Conservation (phyloP, 2,797 vertebrate species). For the Sebastes glaucus region DNA sequence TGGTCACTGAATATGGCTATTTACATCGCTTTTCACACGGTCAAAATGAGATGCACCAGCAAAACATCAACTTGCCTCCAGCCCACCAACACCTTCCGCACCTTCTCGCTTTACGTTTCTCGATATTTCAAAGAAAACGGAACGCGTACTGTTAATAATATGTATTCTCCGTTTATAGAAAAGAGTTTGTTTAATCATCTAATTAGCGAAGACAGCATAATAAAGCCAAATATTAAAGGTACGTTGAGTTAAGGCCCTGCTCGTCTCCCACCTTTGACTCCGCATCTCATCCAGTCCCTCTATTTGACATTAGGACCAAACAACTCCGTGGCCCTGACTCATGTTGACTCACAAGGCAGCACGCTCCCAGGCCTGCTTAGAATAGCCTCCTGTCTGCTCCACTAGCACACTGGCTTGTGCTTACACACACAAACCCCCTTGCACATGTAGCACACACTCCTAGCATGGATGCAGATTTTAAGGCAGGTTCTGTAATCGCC, state of each 20-base stretch:
- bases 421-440: slow-evolving; percentile 8
- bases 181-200: background rate
- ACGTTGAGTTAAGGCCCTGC: background rate
- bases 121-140: background rate
- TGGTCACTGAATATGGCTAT: slow-evolving; percentile 50
- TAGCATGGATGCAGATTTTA: background rate
- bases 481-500: background rate
- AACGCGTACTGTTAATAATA: background rate
- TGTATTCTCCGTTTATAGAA: background rate
- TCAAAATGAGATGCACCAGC: slow-evolving; percentile 13
- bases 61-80: slow-evolving; percentile 3
- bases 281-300: slow-evolving; percentile 5
- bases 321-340: slow-evolving; percentile 63
- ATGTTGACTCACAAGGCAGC: slow-evolving; percentile 71
- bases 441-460: background rate
- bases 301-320: slow-evolving; percentile 59
- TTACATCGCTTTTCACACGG: slow-evolving; percentile 41
- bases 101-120: background rate
- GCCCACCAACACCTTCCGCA: background rate
- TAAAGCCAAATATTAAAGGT: background rate
- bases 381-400: slow-evolving; percentile 71
- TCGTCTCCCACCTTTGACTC: background rate
- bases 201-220: background rate
- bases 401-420: slow-evolving; percentile 63
- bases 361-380: slow-evolving; percentile 70